phyloP scores from a whole-genome alignment of 2,113 vertebrate genomes.

The Triplophysa rosa region DNA sequence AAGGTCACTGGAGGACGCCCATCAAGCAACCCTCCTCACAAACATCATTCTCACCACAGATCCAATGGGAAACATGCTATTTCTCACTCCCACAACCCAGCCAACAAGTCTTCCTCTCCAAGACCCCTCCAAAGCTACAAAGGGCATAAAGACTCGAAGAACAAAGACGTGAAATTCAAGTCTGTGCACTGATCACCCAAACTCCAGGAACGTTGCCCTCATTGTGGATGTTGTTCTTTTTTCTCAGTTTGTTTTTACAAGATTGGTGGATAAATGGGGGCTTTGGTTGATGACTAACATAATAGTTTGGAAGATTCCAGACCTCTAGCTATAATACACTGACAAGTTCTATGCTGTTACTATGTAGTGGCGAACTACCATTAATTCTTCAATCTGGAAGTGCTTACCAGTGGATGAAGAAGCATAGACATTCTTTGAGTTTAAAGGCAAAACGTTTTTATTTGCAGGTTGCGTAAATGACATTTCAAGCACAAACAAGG shows the following conservation, averaged over 20 bases:
- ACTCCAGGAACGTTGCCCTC: neutral
- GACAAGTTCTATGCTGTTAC: neutral
- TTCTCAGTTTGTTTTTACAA: neutral
- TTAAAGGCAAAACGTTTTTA: neutral
- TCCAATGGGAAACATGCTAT: conserved; percentile 54
- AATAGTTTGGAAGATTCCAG: too few relatives aligned
- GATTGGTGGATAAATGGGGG: neutral
- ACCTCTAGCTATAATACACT: neutral
- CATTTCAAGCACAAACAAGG: conserved; percentile 5
- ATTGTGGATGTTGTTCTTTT: too few relatives aligned
- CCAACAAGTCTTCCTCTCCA: conserved; percentile 47
- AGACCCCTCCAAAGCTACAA: conserved; percentile 36
- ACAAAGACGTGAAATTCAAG: conserved; percentile 25
- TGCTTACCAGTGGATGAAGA: neutral
- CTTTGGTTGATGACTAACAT: conserved; percentile 4
- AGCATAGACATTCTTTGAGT: neutral
- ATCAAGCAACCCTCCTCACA: neutral
- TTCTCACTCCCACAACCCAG: conserved; percentile 46
- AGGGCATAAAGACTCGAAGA: conserved; percentile 8
- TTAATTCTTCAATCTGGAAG: neutral
- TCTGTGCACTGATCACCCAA: neutral
- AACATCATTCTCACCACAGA: conserved; percentile 51
- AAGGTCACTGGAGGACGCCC: conserved; percentile 38
- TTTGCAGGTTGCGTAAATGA: neutral
- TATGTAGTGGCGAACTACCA: neutral